These are phyloP conservation scores for Chionis minor DNA, from an alignment of 2,113 vertebrate species.

Conservation along the genomic window DNA sequence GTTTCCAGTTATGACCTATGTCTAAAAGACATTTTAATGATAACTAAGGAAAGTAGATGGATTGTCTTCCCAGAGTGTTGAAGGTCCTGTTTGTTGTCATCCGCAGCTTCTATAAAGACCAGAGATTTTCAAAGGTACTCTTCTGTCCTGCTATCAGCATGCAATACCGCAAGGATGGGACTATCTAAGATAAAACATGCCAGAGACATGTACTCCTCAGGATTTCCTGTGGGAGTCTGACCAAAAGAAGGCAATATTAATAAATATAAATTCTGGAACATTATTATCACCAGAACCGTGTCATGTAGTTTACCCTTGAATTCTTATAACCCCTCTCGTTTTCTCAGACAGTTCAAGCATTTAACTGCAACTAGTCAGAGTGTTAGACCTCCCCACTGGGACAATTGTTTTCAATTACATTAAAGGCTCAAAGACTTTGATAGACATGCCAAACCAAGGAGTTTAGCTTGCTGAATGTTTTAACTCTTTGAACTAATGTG, in stretches of 20 bases:
- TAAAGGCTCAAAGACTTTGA: slow-evolving; percentile 72
- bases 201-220: slow-evolving; percentile 76
- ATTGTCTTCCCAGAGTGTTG: slow-evolving; percentile 85
- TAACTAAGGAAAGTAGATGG: slow-evolving; percentile 84
- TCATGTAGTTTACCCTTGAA: slow-evolving; percentile 71
- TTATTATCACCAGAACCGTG: slow-evolving; percentile 70
- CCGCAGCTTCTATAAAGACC: slow-evolving; percentile 76
- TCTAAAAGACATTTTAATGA: slow-evolving; percentile 86
- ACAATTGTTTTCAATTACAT: slow-evolving; percentile 77
- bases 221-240: slow-evolving; percentile 82
- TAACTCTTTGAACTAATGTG: slow-evolving; percentile 71
- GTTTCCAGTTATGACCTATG: slow-evolving; percentile 85
- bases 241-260: slow-evolving; percentile 80
- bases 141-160: slow-evolving; percentile 72
- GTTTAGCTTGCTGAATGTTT: slow-evolving; percentile 64
- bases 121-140: slow-evolving; percentile 79
- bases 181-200: slow-evolving; percentile 80
- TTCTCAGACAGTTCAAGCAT: slow-evolving; percentile 73
- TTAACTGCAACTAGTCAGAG: slow-evolving; percentile 67
- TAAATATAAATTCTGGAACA: slow-evolving; percentile 82
- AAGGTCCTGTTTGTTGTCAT: slow-evolving; percentile 86
- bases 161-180: slow-evolving; percentile 73
- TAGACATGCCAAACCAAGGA: slow-evolving; percentile 66
- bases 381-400: slow-evolving; percentile 70
- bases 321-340: slow-evolving; percentile 68